Base-by-base conservation (phyloP, 2,113 vertebrate genomes). In the Salvelinus namaycush region DNA sequence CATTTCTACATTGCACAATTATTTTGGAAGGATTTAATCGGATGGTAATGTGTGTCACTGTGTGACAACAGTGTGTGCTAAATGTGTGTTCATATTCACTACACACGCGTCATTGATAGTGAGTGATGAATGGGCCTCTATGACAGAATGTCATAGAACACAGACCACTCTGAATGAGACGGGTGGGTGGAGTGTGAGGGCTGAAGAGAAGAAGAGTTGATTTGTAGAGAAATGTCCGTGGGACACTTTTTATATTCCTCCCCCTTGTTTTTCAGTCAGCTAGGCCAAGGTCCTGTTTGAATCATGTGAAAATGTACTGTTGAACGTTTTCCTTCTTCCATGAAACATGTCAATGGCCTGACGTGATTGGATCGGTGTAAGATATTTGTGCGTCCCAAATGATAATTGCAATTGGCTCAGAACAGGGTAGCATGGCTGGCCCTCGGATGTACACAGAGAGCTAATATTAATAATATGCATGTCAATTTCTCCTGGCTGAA, bases 121-220 rank as follows among this genome's bases (percentile, higher is more conserved):
- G 18, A 9, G 34, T 18, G 31, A 48, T 65, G 79, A 87, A 84
- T 77, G 70, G 78, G 70, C 76, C 73, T 76, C 57, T 83, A 78
- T 7, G 73, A 76, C 54, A 76, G 69, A 83, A 78, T 67, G 27
- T 54, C 31, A 39, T 16, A 44, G 66, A 71, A 84, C 73, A 29
- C 5, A 78, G 72, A 76, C 70, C 44, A 74, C 73, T 34, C 29
- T 68, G 72, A 74, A 0, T 54, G 74, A 39, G 68, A 64, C 70
- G 71, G 44, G 71, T 76, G 76, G 85, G 84, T 26, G 54, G 82
- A 70, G 12, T 44, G 34, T 12, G 31, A 64, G 14, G 26, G 79
- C 51, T 75, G 73, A 76, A 48, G 75, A 86, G 73, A 64, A 51
- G 20, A 34, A 34, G 9, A 71, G 48, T 34, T 70, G 31, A 49